Base-by-base conservation (phyloP, 2,113 vertebrate species). In the Sphaerodactylus townsendi region DNA sequence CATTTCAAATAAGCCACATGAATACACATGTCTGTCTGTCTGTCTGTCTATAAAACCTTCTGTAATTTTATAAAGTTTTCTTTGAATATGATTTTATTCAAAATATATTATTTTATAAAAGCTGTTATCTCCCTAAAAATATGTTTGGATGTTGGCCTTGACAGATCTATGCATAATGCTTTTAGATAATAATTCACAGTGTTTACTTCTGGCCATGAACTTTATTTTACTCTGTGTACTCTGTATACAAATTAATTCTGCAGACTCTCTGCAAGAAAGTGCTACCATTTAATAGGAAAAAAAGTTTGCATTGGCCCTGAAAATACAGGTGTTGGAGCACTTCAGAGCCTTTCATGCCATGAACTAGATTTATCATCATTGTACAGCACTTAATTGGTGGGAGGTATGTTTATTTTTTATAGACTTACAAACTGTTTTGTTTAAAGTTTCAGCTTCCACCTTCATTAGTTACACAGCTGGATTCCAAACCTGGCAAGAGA, bases 151-250 rank as follows among this genome's bases (percentile, higher is more conserved):
- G 79, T 81, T 71, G 66, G 71, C 48, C 79, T 71, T 56, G 48
- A 71, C 48, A 71, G 48, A 13, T 71, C 66, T 59, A 39, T 56
- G 66, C 48, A 71, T 56, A 81, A 71, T 56, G 35, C 46, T 33
- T 59, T 39, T 48, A 81, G 68, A 56, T 25, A 81, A 25, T 81
- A 71, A 71, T 81, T 81, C 79, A 81, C 66, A 70, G 50, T 56
- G 79, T 69, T 70, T 66, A 70, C 48, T 71, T 70, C 48, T 71
- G 66, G 46, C 66, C 79, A 71, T 81, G 79, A 81, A 81, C 79
- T 71, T 81, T 81, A 70, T 81, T 71, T 71, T 81, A 41, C 48
- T 81, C 79, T 41, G 79, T 81, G 66, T 81, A 68, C 66, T 81
- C 33, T 56, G 79, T 59, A 71, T 81, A 81, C 79, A 71, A 81